Evolutionary conservation across 2,888 invertebrate species (phyloP).

Genomic region (Nasonia oneida): DNA sequence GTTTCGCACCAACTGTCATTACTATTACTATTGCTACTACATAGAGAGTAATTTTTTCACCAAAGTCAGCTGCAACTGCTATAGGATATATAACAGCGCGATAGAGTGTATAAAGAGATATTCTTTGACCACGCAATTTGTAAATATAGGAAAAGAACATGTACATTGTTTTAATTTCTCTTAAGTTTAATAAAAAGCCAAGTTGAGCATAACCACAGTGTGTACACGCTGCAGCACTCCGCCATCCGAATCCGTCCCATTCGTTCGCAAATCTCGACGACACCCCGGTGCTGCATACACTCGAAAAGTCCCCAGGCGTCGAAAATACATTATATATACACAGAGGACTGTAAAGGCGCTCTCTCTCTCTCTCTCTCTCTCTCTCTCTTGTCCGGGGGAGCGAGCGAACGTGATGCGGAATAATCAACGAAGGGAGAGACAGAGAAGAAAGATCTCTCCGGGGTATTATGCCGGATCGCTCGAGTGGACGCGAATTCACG

Average conservation of each 20-base stretch:
- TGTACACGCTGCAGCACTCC: neutral
- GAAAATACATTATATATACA: conserved; percentile 48
- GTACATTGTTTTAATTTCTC: conserved; percentile 56
- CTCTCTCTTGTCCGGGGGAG: conserved; percentile 12
- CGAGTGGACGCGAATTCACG: conserved; percentile 57
- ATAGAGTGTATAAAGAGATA: neutral
- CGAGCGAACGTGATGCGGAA: conserved; percentile 52
- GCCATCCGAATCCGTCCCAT: neutral
- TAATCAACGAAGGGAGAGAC: conserved; percentile 43
- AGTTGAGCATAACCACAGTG: conserved; percentile 30
- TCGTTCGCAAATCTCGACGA: conserved; percentile 40
- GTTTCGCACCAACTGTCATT: neutral
- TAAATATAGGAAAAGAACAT: conserved; percentile 6
- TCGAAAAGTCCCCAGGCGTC: conserved; percentile 57
- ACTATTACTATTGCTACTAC: neutral
- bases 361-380: neutral
- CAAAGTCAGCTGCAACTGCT: neutral
- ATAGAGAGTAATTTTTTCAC: conserved; percentile 7
- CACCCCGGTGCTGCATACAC: conserved; percentile 4
- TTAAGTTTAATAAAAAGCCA: conserved; percentile 44
- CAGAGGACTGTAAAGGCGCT: no score
- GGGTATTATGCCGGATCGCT: conserved; percentile 50
- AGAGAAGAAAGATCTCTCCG: conserved; percentile 53
- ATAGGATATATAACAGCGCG: neutral
- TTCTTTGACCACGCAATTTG: neutral